These are phyloP conservation scores for Eudasyphora cyanicolor DNA, from an alignment of 2,888 invertebrate genomes.

Conservation along the genomic window DNA sequence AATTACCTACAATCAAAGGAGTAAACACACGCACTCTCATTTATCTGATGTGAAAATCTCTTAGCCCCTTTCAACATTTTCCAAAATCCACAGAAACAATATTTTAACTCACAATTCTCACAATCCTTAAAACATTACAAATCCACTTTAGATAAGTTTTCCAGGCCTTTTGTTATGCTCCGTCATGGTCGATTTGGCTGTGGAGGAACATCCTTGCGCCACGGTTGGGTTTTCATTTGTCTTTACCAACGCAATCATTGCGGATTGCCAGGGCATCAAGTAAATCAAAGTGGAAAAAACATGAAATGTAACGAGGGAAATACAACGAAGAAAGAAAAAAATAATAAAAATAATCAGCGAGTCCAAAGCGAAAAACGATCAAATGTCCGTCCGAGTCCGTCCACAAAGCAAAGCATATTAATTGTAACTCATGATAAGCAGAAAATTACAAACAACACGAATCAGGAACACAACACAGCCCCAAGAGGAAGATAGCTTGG, in stretches of 20 bases:
- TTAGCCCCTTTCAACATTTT: background rate
- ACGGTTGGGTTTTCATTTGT: background rate
- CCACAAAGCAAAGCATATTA: conserved; percentile 58
- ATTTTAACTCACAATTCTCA: conserved; percentile 10
- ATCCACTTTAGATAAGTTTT: conserved; percentile 31
- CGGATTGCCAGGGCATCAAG: background rate
- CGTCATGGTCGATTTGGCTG: background rate
- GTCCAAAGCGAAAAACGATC: conserved; percentile 9
- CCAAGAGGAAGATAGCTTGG: conserved; percentile 48
- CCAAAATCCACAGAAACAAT: background rate
- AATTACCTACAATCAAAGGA: background rate
- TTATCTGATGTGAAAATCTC: conserved; percentile 29
- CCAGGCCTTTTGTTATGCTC: background rate
- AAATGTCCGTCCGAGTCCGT: background rate
- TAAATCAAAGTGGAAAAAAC: conserved; percentile 22
- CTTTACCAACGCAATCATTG: background rate
- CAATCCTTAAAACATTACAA: conserved; percentile 28
- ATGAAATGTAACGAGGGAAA: conserved; percentile 11
- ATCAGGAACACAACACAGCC: conserved; percentile 38
- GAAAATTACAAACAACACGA: conserved; percentile 67
- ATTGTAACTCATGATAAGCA: conserved; percentile 66
- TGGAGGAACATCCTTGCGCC: background rate
- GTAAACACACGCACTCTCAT: background rate
- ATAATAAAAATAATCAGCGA: background rate
- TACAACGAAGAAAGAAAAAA: background rate